Percentiles rank a stretch among this genome's conserved stretches.
phyloP scores from a whole-genome alignment of 2,797 vertebrate species.

The Macrochelys suwanniensis region DNA sequence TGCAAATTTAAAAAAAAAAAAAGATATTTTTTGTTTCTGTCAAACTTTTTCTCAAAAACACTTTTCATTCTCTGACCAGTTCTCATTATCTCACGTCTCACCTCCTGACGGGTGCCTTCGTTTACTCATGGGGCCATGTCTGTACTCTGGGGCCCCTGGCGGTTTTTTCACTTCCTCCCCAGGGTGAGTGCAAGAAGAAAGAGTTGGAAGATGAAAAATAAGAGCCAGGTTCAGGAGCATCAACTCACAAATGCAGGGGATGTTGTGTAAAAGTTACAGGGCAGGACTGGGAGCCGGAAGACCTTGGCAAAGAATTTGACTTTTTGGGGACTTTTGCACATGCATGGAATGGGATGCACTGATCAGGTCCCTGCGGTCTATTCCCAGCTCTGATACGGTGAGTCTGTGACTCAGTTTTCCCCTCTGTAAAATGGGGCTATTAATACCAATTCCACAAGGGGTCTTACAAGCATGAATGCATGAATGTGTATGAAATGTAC shows the following conservation, averaged over 20 bases:
- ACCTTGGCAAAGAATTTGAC: not conserved
- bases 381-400: not conserved
- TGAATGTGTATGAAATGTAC: not conserved
- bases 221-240: not conserved
- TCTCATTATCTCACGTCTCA: not conserved
- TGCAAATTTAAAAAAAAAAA: not conserved
- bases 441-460: not conserved
- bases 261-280: not conserved
- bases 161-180: not conserved
- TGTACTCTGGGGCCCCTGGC: not conserved
- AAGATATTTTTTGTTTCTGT: not conserved
- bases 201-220: not conserved
- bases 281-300: not conserved
- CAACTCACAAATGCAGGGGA: not conserved
- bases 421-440: not conserved
- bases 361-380: not conserved
- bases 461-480: not conserved
- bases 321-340: not conserved
- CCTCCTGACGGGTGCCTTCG: not conserved
- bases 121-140: not conserved
- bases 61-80: not conserved
- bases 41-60: not conserved
- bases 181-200: not conserved
- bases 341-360: not conserved
- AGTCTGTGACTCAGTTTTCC: not conserved